Percentiles rank a stretch among this genome's conserved stretches.
Conservation (phyloP, 2,888 invertebrate species). For the Mesochorus sp. region DNA sequence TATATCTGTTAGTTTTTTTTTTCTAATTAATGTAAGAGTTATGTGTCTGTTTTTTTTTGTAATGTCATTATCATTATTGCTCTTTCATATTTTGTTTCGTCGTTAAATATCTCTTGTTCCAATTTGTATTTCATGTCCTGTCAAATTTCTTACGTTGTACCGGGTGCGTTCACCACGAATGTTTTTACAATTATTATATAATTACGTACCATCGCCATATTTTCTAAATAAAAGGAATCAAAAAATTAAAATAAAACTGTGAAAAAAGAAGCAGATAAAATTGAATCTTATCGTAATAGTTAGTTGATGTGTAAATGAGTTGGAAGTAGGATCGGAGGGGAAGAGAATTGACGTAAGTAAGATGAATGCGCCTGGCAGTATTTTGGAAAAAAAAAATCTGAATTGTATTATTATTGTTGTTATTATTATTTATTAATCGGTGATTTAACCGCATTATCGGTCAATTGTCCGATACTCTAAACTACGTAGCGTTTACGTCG, state of each 20-base stretch:
- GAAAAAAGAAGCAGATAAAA: background rate
- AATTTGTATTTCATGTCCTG: background rate
- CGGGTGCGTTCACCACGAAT: constrained; percentile 4
- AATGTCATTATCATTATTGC: constrained; percentile 1
- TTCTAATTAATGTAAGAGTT: no score
- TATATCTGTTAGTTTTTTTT: no score
- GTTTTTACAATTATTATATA: constrained; percentile 2
- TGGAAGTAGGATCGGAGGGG: constrained; percentile 8
- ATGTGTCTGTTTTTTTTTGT: constrained; percentile 6
- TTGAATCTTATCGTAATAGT: constrained; percentile 59
- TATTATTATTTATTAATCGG: no score
- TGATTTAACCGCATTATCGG: no score
- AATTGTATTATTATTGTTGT: no score
- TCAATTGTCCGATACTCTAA: no score
- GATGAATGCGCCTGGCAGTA: constrained; percentile 14
- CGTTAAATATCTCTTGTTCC: background rate
- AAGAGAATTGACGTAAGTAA: constrained; percentile 5
- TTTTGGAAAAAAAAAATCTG: no score
- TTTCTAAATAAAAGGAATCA: constrained; percentile 46
- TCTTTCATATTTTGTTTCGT: constrained; percentile 8
- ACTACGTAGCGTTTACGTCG: no score
- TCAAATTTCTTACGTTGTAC: constrained; percentile 31
- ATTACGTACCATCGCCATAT: constrained; percentile 64
- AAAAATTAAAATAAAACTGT: background rate
- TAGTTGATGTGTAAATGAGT: constrained; percentile 55